Conservation (phyloP, 2,888 invertebrate genomes). For the Notodromas monacha region DNA sequence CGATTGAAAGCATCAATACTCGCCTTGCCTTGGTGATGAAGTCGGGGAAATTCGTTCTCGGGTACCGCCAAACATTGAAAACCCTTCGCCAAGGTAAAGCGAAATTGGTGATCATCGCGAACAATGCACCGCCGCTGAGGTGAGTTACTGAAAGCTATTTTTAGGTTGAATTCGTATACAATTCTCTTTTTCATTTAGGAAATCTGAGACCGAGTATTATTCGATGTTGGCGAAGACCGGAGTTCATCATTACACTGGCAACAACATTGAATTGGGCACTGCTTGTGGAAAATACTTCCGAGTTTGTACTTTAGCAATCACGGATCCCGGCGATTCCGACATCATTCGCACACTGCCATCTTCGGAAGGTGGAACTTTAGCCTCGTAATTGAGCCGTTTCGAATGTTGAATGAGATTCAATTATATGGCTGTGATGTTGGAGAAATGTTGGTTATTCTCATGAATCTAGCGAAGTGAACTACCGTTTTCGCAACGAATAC, state of each 20-base stretch:
- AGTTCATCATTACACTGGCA: slow-evolving; percentile 94
- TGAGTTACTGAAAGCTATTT: too few relatives aligned
- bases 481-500: too few relatives aligned
- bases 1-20: slow-evolving; percentile 94
- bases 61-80: slow-evolving; percentile 90
- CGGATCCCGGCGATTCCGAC: slow-evolving; percentile 92
- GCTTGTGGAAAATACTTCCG: slow-evolving; percentile 98
- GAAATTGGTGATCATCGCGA: slow-evolving; percentile 94
- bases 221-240: slow-evolving; percentile 98
- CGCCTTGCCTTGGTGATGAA: slow-evolving; percentile 95
- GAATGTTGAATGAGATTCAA: too few relatives aligned
- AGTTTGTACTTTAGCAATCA: slow-evolving; percentile 88
- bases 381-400: too few relatives aligned
- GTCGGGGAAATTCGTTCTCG: slow-evolving; percentile 86
- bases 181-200: too few relatives aligned
- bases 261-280: slow-evolving; percentile 94
- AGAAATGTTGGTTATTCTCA: too few relatives aligned
- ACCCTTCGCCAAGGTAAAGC: slow-evolving; percentile 90
- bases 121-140: slow-evolving; percentile 94
- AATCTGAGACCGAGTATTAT: slow-evolving; percentile 97
- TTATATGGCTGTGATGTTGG: too few relatives aligned
- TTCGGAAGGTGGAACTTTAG: too few relatives aligned
- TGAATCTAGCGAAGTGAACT: too few relatives aligned
- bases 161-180: too few relatives aligned
- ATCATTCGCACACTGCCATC: slow-evolving; percentile 62